Percentiles rank a stretch among this genome's conserved stretches.
Conservation (phyloP, 2,113 vertebrate genomes). For the Tricholaema leucomelas region DNA sequence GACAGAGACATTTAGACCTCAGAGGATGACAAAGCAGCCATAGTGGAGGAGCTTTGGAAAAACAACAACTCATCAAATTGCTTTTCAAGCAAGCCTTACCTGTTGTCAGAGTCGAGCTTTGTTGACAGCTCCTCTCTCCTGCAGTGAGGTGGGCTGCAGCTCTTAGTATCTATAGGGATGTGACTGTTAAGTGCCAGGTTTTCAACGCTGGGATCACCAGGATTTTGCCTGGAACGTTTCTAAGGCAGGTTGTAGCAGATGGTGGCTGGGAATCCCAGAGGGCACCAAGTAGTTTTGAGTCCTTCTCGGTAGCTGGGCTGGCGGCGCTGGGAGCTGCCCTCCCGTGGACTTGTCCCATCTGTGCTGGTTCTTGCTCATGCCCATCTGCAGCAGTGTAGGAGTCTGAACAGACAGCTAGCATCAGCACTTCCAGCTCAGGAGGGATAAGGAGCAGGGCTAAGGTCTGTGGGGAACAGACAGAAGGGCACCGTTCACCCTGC, state of each 20-base stretch:
- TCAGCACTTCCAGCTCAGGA: not conserved
- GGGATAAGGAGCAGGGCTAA: not conserved
- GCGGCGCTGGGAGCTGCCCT: not conserved
- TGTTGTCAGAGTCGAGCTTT: not conserved
- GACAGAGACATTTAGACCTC: not conserved
- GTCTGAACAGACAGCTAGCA: not conserved
- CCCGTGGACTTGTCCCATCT: not conserved
- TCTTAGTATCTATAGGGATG: not conserved
- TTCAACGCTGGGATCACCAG: not conserved
- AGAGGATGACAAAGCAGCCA: not conserved
- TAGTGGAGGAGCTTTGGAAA: not conserved
- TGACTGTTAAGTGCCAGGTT: not conserved
- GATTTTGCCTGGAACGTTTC: not conserved
- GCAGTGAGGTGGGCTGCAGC: not conserved
- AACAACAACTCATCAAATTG: not conserved
- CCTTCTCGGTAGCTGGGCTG: not conserved
- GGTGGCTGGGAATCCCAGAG: not conserved
- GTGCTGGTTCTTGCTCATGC: not conserved
- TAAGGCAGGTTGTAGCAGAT: accelerated
- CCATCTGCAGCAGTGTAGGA: not conserved
- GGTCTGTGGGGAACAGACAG: not conserved
- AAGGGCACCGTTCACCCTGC: not conserved
- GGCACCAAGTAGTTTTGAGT: not conserved
- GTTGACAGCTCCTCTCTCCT: not conserved
- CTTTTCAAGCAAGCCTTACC: not conserved